Conservation (phyloP, 2,113 vertebrate genomes). For the Takifugu bimaculatus region DNA sequence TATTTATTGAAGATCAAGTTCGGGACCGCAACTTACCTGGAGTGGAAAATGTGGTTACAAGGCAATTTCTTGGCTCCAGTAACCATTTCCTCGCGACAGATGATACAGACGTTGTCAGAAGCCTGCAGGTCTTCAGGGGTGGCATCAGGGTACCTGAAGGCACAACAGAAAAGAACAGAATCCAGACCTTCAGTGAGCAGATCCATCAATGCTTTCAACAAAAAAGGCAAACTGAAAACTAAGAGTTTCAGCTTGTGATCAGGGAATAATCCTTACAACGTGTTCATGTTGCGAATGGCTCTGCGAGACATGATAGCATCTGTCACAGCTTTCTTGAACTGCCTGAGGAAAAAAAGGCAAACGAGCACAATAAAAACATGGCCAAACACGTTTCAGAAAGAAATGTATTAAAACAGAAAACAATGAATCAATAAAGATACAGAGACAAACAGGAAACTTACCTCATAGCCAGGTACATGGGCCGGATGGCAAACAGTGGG, state of each 20-base stretch:
- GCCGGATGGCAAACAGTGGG: slow-evolving; percentile 96
- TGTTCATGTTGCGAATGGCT: slow-evolving; percentile 98
- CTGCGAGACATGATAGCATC: slow-evolving; percentile 96
- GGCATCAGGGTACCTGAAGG: slow-evolving; percentile 88
- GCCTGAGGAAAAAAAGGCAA: slow-evolving; percentile 67
- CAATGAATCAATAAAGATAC: neutral
- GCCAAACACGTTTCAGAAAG: neutral
- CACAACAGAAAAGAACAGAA: neutral
- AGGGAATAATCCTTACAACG: slow-evolving; percentile 79
- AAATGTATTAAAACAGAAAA: neutral
- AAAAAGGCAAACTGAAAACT: too few relatives aligned
- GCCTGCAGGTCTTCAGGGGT: slow-evolving; percentile 90
- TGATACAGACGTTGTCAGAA: slow-evolving; percentile 94
- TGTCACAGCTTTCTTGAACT: slow-evolving; percentile 96
- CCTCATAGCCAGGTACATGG: slow-evolving; percentile 99
- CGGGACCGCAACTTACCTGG: slow-evolving; percentile 74
- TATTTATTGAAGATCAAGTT: neutral
- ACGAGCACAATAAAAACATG: neutral
- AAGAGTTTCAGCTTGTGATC: neutral
- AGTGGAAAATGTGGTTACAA: slow-evolving; percentile 98
- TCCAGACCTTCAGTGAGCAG: neutral
- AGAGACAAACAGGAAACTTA: slow-evolving; percentile 54
- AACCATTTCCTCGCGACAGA: slow-evolving; percentile 96
- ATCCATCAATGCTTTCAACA: too few relatives aligned
- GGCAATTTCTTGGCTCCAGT: slow-evolving; percentile 92